Percentiles rank a stretch among this genome's conserved stretches.
phyloP scores from a whole-genome alignment of 2,797 vertebrate species.

The Botia kubotai region DNA sequence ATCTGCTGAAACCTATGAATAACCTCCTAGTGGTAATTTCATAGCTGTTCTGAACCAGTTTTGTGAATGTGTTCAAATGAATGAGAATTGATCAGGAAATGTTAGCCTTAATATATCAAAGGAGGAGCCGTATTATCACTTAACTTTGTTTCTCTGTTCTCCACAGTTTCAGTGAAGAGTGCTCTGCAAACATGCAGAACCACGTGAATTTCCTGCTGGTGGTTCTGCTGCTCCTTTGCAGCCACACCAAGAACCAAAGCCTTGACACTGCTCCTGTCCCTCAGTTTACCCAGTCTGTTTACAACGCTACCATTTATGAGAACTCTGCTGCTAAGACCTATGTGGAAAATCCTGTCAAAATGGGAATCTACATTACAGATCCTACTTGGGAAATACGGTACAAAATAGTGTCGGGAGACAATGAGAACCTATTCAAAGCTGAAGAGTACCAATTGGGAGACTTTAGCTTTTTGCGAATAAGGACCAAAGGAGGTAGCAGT shows the following conservation, averaged over 20 bases:
- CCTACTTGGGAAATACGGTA: constrained; percentile 92
- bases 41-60: background rate
- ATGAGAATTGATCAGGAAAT: background rate
- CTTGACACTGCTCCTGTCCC: constrained; percentile 73
- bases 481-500: constrained; percentile 99
- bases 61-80: background rate
- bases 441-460: constrained; percentile 94
- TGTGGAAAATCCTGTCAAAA: constrained; percentile 91
- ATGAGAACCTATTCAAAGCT: constrained; percentile 97
- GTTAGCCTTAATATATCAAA: background rate
- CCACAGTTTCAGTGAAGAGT: constrained; percentile 81
- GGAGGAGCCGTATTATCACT: background rate
- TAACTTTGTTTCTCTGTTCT: constrained; percentile 47
- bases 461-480: constrained; percentile 97
- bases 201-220: constrained; percentile 78
- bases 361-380: constrained; percentile 90
- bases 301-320: constrained; percentile 95
- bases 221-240: constrained; percentile 83
- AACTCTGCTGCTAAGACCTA: constrained; percentile 99
- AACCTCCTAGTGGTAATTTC: background rate
- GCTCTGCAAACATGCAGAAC: constrained; percentile 87
- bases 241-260: constrained; percentile 81
- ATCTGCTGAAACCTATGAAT: background rate
- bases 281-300: constrained; percentile 89
- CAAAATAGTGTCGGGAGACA: constrained; percentile 97